A percentile compares a stretch with the other conserved stretches of the same genome.
phyloP scores from a whole-genome alignment of 2,888 invertebrate genomes.

The Chouioia cunea region DNA sequence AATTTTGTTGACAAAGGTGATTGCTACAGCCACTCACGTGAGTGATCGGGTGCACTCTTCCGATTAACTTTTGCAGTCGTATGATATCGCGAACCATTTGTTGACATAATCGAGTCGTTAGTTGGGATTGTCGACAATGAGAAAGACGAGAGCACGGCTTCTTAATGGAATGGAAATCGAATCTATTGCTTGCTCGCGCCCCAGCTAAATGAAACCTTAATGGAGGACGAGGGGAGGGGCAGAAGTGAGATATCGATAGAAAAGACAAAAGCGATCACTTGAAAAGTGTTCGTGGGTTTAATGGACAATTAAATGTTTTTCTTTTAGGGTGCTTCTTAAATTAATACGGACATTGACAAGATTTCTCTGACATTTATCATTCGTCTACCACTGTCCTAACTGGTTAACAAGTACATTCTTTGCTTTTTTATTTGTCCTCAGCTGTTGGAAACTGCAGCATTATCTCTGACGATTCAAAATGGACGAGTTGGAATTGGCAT shows the following conservation, averaged over 20 bases:
- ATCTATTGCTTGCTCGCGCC: slow-evolving; percentile 37
- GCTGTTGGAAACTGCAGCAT: slow-evolving; percentile 11
- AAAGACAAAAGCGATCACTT: too few relatives aligned
- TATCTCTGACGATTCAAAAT: slow-evolving; percentile 14
- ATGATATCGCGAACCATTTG: background rate
- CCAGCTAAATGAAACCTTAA: slow-evolving; percentile 43
- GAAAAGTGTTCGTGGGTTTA: too few relatives aligned
- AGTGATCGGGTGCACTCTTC: slow-evolving; percentile 12
- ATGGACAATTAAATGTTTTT: too few relatives aligned
- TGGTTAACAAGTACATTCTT: too few relatives aligned
- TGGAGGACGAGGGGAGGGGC: slow-evolving; percentile 26
- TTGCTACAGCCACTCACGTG: too few relatives aligned
- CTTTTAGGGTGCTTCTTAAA: too few relatives aligned
- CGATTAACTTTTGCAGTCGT: background rate
- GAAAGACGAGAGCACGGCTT: slow-evolving; percentile 25
- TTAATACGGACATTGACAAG: too few relatives aligned
- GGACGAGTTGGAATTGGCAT: slow-evolving; percentile 35
- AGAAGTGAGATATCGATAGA: slow-evolving; percentile 9
- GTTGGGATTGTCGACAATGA: slow-evolving; percentile 6
- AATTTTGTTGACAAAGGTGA: too few relatives aligned
- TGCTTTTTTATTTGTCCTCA: slow-evolving; percentile 5
- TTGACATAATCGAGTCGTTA: slow-evolving; percentile 8
- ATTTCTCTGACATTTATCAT: too few relatives aligned
- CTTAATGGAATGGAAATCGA: slow-evolving; percentile 48
- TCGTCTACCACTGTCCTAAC: too few relatives aligned